Evolutionary conservation across 2,888 invertebrate species (phyloP).

Genomic region (Philopedon plagiatum): DNA sequence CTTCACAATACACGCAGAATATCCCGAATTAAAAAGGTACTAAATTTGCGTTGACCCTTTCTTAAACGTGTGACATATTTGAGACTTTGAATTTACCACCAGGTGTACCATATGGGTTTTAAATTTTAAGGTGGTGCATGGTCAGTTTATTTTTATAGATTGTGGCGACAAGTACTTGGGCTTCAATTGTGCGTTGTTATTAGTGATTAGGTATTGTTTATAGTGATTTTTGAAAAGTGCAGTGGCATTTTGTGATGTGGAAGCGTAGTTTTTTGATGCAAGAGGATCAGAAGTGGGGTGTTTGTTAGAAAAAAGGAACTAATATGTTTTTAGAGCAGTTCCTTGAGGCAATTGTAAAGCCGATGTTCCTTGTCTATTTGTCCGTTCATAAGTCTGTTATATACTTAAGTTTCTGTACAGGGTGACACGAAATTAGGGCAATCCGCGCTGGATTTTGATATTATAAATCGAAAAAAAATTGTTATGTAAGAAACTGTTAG

Average conservation of each 20-base stretch:
- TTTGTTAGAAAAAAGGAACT: no score
- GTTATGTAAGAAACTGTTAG: no score
- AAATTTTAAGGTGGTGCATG: conserved; percentile 36
- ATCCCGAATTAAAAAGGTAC: conserved; percentile 32
- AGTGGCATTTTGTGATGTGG: neutral
- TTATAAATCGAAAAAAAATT: no score
- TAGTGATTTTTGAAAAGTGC: neutral
- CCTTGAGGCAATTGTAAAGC: no score
- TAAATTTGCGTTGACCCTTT: conserved; percentile 51
- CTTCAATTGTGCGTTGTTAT: neutral
- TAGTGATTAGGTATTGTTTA: neutral
- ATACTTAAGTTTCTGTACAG: no score
- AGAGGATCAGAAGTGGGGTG: no score
- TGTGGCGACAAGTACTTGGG: conserved; percentile 23
- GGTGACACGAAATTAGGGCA: no score
- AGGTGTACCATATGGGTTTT: conserved; percentile 37
- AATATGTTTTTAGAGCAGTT: no score
- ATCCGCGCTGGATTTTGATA: no score
- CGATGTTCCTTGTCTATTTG: no score
- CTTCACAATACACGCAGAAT: neutral
- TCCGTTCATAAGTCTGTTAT: no score
- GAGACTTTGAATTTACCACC: conserved; percentile 43
- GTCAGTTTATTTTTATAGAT: conserved; percentile 46
- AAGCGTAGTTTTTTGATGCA: no score
- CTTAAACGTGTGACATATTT: conserved; percentile 51